Evolutionary conservation across 2,113 vertebrate species (phyloP).

Genomic region (Naja naja): DNA sequence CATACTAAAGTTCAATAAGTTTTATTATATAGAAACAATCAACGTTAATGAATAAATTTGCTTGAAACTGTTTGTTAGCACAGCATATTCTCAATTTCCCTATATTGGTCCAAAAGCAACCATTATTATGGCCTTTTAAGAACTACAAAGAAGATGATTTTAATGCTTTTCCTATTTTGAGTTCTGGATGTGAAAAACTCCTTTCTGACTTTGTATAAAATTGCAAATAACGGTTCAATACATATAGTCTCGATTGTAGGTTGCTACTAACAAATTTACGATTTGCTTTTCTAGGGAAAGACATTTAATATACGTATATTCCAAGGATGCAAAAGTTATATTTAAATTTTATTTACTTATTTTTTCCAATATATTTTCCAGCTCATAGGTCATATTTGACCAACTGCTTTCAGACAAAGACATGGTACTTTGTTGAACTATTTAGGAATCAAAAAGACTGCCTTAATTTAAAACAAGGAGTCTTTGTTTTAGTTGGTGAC

Average conservation of each 20-base stretch:
- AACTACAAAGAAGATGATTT: not conserved
- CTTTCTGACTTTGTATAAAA: not conserved
- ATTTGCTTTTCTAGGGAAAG: constrained; percentile 22
- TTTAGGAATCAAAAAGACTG: constrained; percentile 81
- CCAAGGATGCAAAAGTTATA: constrained; percentile 51
- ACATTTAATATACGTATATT: constrained; percentile 25
- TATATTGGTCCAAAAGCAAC: not conserved
- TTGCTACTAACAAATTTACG: constrained; percentile 32
- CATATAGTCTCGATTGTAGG: constrained; percentile 13
- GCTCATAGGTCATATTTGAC: constrained; percentile 75
- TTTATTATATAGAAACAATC: constrained; percentile 23
- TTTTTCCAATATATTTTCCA: constrained; percentile 66
- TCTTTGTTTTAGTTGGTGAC: constrained; percentile 90
- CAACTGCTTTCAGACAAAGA: constrained; percentile 75
- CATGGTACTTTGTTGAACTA: constrained; percentile 77
- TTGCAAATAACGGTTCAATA: not conserved
- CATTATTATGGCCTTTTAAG: not conserved
- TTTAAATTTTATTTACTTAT: constrained; percentile 56
- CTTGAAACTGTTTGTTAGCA: not conserved
- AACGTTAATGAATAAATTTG: not conserved
- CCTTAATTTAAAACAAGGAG: constrained; percentile 92
- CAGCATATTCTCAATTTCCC: not conserved
- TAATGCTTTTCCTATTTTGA: not conserved
- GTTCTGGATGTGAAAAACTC: not conserved
- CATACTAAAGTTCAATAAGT: constrained; percentile 26